Percentiles rank a stretch among this genome's conserved stretches.
phyloP scores from a whole-genome alignment of 2,797 vertebrate genomes.

The Picus viridis region DNA sequence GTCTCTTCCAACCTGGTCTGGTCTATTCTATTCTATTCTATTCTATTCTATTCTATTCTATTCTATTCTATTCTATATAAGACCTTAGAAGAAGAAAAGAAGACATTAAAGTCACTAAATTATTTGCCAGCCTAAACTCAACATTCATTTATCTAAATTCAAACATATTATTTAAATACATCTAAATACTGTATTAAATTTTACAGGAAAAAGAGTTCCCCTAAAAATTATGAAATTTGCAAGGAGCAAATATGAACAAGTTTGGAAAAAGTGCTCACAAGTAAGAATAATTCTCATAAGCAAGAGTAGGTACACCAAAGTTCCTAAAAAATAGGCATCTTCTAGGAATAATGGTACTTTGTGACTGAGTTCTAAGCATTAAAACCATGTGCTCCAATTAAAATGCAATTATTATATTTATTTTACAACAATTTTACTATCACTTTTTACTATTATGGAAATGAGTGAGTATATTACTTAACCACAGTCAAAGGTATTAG shows the following conservation, averaged over 20 bases:
- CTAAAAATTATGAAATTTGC: not conserved
- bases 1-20: too few relatives aligned
- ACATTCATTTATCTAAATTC: not conserved
- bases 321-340: not conserved
- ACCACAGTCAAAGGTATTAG: not conserved
- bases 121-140: not conserved
- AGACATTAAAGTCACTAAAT: not conserved
- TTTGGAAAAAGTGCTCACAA: not conserved
- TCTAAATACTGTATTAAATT: not conserved
- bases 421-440: not conserved
- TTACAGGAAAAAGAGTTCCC: fast-evolving
- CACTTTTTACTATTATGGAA: not conserved
- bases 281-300: too few relatives aligned
- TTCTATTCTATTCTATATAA: not conserved
- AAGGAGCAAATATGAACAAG: not conserved
- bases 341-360: not conserved
- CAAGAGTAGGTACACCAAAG: not conserved
- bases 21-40: too few relatives aligned
- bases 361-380: not conserved
- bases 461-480: not conserved
- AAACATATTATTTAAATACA: not conserved
- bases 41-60: too few relatives aligned
- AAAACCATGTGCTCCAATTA: not conserved
- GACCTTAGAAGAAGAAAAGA: not conserved
- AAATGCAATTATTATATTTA: not conserved